Base-by-base conservation (phyloP, 53 echinoderm and acorn worm species). In the Apostichopus leukothele region DNA sequence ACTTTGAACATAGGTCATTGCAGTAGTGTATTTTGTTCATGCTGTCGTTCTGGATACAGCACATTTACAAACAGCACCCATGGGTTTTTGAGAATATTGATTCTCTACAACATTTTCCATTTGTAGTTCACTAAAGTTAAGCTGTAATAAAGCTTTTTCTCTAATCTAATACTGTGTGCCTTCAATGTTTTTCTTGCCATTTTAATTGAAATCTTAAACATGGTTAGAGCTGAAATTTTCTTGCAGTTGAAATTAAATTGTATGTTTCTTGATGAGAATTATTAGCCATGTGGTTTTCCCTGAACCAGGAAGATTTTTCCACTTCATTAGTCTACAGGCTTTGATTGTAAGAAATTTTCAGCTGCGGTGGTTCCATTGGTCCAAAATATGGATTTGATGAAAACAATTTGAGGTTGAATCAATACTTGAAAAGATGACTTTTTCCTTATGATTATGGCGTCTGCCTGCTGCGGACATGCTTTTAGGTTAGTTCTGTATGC, bases 181-280 rank as follows among this genome's bases (percentile, higher is more conserved):
- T 18, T 71, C 6, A 16, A 71, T 71, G 71, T 81, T 81, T 54
- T 22, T 81, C 81, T 81, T 81, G 39, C 55, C 81, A 81, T 53
- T 81, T 81, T 81, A 81, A 81, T 54, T 81, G 20, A 18, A 22
- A 19, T 81, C 81, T 52, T 52, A 20, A 81, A 81, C 81, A 81
- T 55, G 81, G 23, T 81, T 54, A 81, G 55, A 25, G 22, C 81
- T 22, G 81, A 21, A 81, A 81, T 54, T 81, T 57, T 59, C 23
- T 9, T 81, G 59, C 81, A 54, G 54, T 81, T 81, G 81, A 81
- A 81, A 81, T 81, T 81, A 81, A 81, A 81, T 81, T 81, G 54
- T 16, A 71, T 59, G 55, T 39, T 54, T n/a, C 54, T 57, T 81
- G 81, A 81, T 81, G 54, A 23, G 54, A 16, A 71, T 71, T 71